A percentile compares a stretch with the other conserved stretches of the same genome.
phyloP scores from a whole-genome alignment of 2,888 invertebrate species.

The Rhogogaster chlorosoma region DNA sequence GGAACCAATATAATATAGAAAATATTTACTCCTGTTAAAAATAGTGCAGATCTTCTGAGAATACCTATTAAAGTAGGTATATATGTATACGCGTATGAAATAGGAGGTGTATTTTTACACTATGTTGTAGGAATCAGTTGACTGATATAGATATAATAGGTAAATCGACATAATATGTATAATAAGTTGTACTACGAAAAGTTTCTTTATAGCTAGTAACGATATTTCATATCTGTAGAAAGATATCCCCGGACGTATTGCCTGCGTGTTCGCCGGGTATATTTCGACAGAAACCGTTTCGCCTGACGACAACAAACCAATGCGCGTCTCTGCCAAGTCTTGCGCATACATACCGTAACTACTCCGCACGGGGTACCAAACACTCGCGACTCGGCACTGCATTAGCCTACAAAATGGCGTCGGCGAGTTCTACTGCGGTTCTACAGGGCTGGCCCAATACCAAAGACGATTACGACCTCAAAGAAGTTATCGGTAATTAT shows the following conservation, averaged over 20 bases:
- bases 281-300: slow-evolving; percentile 81
- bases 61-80: not conserved
- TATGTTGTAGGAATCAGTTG: not conserved
- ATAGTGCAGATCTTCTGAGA: not conserved
- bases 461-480: slow-evolving; percentile 94
- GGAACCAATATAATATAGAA: not conserved
- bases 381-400: slow-evolving; percentile 80
- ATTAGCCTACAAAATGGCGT: slow-evolving; percentile 83
- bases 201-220: not conserved
- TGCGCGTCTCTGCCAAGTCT: slow-evolving; percentile 65
- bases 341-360: slow-evolving; percentile 46
- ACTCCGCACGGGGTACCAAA: slow-evolving; percentile 62
- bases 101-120: not conserved
- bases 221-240: slow-evolving; percentile 74
- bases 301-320: slow-evolving; percentile 74
- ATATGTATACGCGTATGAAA: not conserved
- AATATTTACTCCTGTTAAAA: slow-evolving; percentile 23
- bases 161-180: slow-evolving; percentile 13
- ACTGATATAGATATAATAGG: not conserved
- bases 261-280: slow-evolving; percentile 82
- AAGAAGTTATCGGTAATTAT: slow-evolving; percentile 94
- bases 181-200: not conserved
- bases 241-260: slow-evolving; percentile 82
- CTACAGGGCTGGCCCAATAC: slow-evolving; percentile 90
- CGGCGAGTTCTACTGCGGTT: slow-evolving; percentile 79